Conservation (phyloP, 2,113 vertebrate species). For the Nycticorax nycticorax region DNA sequence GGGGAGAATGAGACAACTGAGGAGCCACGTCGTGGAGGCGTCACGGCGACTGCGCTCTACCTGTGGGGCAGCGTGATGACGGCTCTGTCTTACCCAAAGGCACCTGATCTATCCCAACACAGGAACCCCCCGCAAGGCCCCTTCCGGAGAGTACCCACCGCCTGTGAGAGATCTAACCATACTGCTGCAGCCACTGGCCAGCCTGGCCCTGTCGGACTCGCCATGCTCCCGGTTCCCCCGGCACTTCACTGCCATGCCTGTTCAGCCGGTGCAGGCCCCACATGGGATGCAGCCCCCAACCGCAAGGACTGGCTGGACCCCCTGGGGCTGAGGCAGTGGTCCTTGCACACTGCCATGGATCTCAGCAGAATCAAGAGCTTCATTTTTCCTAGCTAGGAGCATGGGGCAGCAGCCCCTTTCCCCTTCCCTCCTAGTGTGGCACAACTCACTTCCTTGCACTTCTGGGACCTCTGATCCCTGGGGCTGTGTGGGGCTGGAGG, state of each 20-base stretch:
- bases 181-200: neutral
- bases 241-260: neutral
- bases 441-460: conserved; percentile 38
- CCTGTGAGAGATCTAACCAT: conserved; percentile 76
- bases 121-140: conserved; percentile 3
- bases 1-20: neutral
- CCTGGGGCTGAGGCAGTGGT: conserved; percentile 66
- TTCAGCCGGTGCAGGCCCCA: neutral
- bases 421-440: conserved; percentile 19
- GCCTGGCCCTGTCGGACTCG: neutral
- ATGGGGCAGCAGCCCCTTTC: neutral
- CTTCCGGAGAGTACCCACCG: conserved; percentile 38
- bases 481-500: neutral
- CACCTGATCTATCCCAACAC: conserved; percentile 13
- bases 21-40: neutral
- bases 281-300: neutral
- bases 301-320: conserved; percentile 42
- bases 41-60: conserved; percentile 72
- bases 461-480: neutral
- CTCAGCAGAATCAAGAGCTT: conserved; percentile 76
- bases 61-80: conserved; percentile 86
- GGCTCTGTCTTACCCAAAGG: conserved; percentile 70
- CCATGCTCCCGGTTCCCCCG: neutral
- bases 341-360: conserved; percentile 68
- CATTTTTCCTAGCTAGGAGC: conserved; percentile 77